phyloP scores from a whole-genome alignment of 2,888 invertebrate genomes.

The Dilophus febrilis region DNA sequence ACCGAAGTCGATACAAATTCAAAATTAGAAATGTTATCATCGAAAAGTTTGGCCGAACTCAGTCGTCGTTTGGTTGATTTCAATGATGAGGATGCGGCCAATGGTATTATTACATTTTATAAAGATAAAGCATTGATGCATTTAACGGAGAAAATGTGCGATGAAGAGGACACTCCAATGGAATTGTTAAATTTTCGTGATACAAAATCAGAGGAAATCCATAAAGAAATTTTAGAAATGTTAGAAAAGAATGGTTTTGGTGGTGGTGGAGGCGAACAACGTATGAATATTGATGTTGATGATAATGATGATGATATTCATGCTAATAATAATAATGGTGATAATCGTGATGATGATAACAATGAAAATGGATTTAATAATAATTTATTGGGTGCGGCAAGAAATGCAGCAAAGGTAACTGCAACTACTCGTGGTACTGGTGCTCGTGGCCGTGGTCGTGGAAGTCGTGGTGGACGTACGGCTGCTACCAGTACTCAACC shows the following conservation, averaged over 20 bases:
- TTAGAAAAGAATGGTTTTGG: conserved; percentile 8
- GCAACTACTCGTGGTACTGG: too few relatives aligned
- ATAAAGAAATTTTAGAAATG: conserved; percentile 8
- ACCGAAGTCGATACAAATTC: conserved; percentile 32
- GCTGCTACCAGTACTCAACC: too few relatives aligned
- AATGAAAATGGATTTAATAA: too few relatives aligned
- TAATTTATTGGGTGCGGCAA: too few relatives aligned
- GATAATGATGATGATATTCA: too few relatives aligned
- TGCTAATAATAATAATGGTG: too few relatives aligned
- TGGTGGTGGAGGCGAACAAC: too few relatives aligned
- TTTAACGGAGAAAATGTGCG: conserved; percentile 32
- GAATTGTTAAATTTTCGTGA: conserved; percentile 32
- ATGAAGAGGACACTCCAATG: conserved; percentile 31
- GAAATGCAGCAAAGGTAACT: too few relatives aligned
- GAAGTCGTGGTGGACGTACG: too few relatives aligned
- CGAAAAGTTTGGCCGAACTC: conserved; percentile 61
- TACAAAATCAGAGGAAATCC: conserved; percentile 8
- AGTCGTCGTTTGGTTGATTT: conserved; percentile 47
- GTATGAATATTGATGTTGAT: too few relatives aligned
- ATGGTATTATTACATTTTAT: conserved; percentile 37
- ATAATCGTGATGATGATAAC: too few relatives aligned
- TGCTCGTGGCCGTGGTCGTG: too few relatives aligned
- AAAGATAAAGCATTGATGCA: conserved; percentile 33
- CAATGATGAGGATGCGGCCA: conserved; percentile 38
- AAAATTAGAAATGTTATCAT: conserved; percentile 49